Percentiles rank a stretch among this genome's conserved stretches.
These are phyloP conservation scores for Nyleta sp. DNA, from an alignment of 2,888 invertebrate species.

Conservation along the genomic window DNA sequence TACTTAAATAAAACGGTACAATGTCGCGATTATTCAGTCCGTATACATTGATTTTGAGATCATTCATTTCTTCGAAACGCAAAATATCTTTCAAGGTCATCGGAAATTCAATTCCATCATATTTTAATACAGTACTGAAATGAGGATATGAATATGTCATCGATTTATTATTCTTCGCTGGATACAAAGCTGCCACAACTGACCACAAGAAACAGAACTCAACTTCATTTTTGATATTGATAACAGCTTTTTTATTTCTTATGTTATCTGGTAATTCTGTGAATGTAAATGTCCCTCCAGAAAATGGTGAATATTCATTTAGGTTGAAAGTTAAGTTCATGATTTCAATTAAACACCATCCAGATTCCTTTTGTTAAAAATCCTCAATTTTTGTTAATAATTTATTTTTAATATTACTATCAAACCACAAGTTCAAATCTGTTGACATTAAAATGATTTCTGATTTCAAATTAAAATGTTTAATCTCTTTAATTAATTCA, in stretches of 20 bases:
- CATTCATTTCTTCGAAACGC: constrained; percentile 46
- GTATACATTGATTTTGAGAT: constrained; percentile 39
- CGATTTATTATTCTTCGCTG: not conserved
- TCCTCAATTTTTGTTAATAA: no score
- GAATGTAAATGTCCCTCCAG: no score
- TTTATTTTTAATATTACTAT: no score
- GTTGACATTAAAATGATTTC: no score
- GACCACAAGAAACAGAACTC: constrained; percentile 43
- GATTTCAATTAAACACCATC: no score
- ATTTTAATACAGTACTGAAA: constrained; percentile 11
- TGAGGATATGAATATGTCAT: constrained; percentile 7
- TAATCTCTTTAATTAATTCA: no score
- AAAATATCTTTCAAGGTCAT: constrained; percentile 12
- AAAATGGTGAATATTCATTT: no score
- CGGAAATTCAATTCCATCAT: constrained; percentile 3
- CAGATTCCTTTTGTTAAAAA: no score
- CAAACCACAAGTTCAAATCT: no score
- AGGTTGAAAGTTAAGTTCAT: no score
- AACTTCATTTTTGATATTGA: constrained; percentile 40
- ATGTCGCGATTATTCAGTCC: not conserved
- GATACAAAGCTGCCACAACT: constrained; percentile 24
- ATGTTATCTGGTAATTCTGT: constrained; percentile 20
- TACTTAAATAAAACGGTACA: not conserved
- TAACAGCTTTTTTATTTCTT: constrained; percentile 23
- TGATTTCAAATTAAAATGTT: no score